These are phyloP conservation scores for Drosophila ohnishii DNA, from an alignment of 1,140 invertebrate species.

Conservation along the genomic window DNA sequence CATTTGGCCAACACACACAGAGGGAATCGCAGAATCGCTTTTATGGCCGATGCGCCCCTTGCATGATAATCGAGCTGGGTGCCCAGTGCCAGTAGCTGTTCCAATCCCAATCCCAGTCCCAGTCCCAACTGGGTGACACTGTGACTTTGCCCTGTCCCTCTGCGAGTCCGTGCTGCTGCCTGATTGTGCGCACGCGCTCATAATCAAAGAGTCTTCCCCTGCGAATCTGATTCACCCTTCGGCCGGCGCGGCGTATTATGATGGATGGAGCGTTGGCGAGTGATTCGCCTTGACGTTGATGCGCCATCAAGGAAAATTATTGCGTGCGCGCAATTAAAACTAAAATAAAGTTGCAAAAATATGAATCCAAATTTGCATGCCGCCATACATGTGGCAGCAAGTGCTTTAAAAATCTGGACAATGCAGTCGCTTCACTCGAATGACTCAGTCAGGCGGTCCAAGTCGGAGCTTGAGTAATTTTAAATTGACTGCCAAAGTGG, in stretches of 20 bases:
- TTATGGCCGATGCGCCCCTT: slow-evolving; percentile 70
- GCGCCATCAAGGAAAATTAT: slow-evolving; percentile 80
- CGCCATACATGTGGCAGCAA: slow-evolving; percentile 7
- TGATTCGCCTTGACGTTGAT: slow-evolving; percentile 78
- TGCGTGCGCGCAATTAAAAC: slow-evolving; percentile 78
- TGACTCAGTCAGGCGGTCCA: slow-evolving; percentile 25
- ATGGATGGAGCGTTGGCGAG: slow-evolving; percentile 74
- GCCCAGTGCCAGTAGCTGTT: background rate
- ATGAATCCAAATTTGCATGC: slow-evolving; percentile 45
- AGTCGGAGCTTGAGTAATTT: background rate
- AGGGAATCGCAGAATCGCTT: slow-evolving; percentile 68
- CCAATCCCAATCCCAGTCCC: slow-evolving; percentile 4
- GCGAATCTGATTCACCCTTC: slow-evolving; percentile 8
- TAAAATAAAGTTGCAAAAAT: slow-evolving; percentile 73
- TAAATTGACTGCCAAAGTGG: background rate
- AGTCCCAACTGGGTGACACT: slow-evolving; percentile 32
- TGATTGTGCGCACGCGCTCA: slow-evolving; percentile 80
- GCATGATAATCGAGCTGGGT: slow-evolving; percentile 63
- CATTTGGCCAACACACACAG: slow-evolving; percentile 65
- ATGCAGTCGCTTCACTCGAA: slow-evolving; percentile 26
- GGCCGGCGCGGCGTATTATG: slow-evolving; percentile 55
- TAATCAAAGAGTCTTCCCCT: slow-evolving; percentile 64
- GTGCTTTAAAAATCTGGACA: slow-evolving; percentile 24
- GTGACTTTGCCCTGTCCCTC: slow-evolving; percentile 21
- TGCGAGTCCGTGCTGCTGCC: slow-evolving; percentile 20